A percentile compares a stretch with the other conserved stretches of the same genome.
phyloP scores from a whole-genome alignment of 2,113 vertebrate genomes.

The Dendropsophus ebraccatus region DNA sequence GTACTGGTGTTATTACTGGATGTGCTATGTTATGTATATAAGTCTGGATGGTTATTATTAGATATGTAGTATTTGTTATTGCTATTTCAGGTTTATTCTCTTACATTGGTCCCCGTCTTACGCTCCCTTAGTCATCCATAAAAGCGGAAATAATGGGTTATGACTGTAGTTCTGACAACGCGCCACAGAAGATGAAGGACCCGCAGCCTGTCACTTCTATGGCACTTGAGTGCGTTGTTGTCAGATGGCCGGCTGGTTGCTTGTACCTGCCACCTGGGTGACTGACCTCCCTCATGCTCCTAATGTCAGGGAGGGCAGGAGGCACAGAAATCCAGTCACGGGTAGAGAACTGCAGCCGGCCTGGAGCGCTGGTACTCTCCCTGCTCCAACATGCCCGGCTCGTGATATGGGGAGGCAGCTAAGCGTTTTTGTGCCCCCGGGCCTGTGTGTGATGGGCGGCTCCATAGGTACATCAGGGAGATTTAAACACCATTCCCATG shows the following conservation, averaged over 20 bases:
- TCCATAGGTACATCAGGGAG: slow-evolving; percentile 50
- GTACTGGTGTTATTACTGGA: no score
- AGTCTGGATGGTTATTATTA: no score
- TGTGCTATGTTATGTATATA: no score
- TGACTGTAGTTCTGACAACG: not conserved
- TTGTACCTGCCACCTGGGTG: not conserved
- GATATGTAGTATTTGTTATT: no score
- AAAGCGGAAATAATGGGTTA: not conserved
- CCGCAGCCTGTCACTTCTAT: not conserved
- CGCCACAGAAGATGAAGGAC: not conserved
- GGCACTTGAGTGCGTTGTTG: not conserved
- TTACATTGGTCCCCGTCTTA: not conserved
- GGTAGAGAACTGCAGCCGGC: slow-evolving; percentile 30
- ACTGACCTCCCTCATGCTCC: slow-evolving; percentile 24
- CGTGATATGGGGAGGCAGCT: slow-evolving; percentile 53
- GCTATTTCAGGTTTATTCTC: no score
- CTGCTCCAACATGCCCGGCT: slow-evolving; percentile 52
- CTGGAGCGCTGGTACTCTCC: slow-evolving; percentile 1
- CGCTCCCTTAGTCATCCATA: not conserved
- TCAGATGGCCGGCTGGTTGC: not conserved
- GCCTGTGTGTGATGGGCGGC: slow-evolving; percentile 50
- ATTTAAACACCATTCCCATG: slow-evolving; percentile 57
- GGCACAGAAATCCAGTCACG: slow-evolving; percentile 25
- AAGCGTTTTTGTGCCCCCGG: slow-evolving; percentile 41
- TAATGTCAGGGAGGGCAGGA: not conserved